These are phyloP conservation scores for Chromis chromis DNA, from an alignment of 2,797 vertebrate genomes.

Conservation along the genomic window DNA sequence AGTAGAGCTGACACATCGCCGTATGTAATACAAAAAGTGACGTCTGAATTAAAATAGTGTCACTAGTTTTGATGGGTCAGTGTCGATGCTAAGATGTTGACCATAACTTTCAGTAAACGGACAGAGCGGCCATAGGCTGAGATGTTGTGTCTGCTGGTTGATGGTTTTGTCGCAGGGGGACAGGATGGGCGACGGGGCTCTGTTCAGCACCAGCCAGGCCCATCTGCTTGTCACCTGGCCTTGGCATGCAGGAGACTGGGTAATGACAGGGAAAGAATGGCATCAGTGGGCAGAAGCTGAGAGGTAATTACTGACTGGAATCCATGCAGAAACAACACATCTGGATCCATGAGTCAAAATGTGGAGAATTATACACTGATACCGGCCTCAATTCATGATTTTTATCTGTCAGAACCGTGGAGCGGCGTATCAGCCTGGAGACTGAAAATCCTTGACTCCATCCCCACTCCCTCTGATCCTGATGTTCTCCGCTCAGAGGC, in stretches of 20 bases:
- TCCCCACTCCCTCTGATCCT: conserved; percentile 59
- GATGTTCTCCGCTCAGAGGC: conserved; percentile 59
- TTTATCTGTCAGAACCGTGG: conserved; percentile 53
- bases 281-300: conserved; percentile 81
- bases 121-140: conserved; percentile 36
- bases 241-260: conserved; percentile 82
- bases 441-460: conserved; percentile 60
- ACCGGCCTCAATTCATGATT: conserved; percentile 54
- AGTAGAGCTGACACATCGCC: conserved; percentile 23
- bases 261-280: conserved; percentile 89
- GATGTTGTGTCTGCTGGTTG: conserved; percentile 49
- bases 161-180: conserved; percentile 42
- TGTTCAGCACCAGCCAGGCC: conserved; percentile 82
- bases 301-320: conserved; percentile 88
- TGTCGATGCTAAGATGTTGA: conserved; percentile 14
- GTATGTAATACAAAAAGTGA: conserved; percentile 4
- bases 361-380: conserved; percentile 60
- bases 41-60: conserved; percentile 8
- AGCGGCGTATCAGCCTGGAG: conserved; percentile 50
- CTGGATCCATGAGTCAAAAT: conserved; percentile 83
- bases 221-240: conserved; percentile 89
- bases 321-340: conserved; percentile 90
- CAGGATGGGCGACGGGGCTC: conserved; percentile 61
- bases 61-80: background rate
- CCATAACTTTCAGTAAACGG: conserved; percentile 29